Evolutionary conservation across 2,888 invertebrate species (phyloP), one percentile per base, ranked within the genome.

Genomic region (Acronicta psi): DNA sequence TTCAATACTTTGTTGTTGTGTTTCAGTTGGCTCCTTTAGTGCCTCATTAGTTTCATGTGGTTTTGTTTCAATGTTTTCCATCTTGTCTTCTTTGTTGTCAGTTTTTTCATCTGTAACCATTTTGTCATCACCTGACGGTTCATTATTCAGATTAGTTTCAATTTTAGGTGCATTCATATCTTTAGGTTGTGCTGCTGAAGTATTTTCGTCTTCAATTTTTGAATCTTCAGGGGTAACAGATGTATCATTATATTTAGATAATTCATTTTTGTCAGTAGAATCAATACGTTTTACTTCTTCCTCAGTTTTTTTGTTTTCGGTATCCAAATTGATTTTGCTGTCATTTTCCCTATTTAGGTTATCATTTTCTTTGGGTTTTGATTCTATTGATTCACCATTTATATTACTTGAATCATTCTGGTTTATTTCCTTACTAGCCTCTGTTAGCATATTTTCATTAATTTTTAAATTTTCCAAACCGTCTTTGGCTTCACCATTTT

Each of bases 251-350:
- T 18, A 25, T 53, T 37, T 25, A 34, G 16, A 20, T 41, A 29
- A n/a, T 36, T 49, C 29, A 43, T 45, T 46, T 50, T 47, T 41
- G 36, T 51, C 43, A 46, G 49, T n/a, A 18, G 37, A 47, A 14
- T 31, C 42, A 1, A 43, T n/a, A 54, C 55, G 14, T 46, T 59
- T 44, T 49, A 54, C 45, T 50, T 51, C 42, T 20, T 43, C n/a
- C 16, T 53, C 44, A 25, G 17, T 9, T 38, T 31, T 23, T 2
- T 50, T 50, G 34, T 6, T 29, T 31, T 62, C 49, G 36, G n/a
- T 25, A 20, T 43, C 59, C 17, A 50, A 29, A 37, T 50, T 45
- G 14, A 45, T 67, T 29, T 43, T 49, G 38, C 9, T 18, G 17
- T 20, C 42, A 29, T 23, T 7, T 2, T 17, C 46, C 36, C 34